Conservation (phyloP, 23 tunicate species). For the Ciona savignyi region DNA sequence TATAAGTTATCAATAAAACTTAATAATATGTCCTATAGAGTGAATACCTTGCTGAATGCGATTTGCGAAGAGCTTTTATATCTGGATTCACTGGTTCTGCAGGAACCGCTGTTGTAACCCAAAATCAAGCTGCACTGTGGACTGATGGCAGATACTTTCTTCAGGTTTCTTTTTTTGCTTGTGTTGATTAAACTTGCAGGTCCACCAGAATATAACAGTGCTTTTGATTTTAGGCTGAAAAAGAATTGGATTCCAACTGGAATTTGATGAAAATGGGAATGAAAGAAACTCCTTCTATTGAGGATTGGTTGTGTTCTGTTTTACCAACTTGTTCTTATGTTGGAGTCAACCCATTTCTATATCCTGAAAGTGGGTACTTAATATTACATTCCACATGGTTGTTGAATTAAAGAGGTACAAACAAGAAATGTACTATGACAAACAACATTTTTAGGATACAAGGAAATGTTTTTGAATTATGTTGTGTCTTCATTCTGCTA, state of each 20-base stretch:
- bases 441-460: too few relatives aligned
- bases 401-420: too few relatives aligned
- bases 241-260: constrained; percentile 83
- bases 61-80: constrained; percentile 54
- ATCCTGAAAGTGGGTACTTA: constrained; percentile 56
- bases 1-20: too few relatives aligned
- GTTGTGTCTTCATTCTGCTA: too few relatives aligned
- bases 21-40: constrained; percentile 41
- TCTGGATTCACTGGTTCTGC: constrained; percentile 99
- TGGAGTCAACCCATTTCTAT: constrained; percentile 76
- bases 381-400: too few relatives aligned
- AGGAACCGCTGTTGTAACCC: constrained; percentile 97
- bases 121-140: constrained; percentile 86
- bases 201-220: too few relatives aligned
- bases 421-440: too few relatives aligned
- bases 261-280: constrained; percentile 85
- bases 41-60: constrained; percentile 88
- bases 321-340: constrained; percentile 67
- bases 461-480: too few relatives aligned
- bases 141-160: constrained; percentile 98
- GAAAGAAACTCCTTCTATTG: constrained; percentile 74
- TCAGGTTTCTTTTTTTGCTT: constrained; percentile 38
- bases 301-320: constrained; percentile 78
- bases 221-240: constrained; percentile 57
- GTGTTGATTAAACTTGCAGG: too few relatives aligned